Evolutionary conservation across 2,797 vertebrate species (phyloP), one percentile per base, ranked within the genome.

Genomic region (Avahi laniger): DNA sequence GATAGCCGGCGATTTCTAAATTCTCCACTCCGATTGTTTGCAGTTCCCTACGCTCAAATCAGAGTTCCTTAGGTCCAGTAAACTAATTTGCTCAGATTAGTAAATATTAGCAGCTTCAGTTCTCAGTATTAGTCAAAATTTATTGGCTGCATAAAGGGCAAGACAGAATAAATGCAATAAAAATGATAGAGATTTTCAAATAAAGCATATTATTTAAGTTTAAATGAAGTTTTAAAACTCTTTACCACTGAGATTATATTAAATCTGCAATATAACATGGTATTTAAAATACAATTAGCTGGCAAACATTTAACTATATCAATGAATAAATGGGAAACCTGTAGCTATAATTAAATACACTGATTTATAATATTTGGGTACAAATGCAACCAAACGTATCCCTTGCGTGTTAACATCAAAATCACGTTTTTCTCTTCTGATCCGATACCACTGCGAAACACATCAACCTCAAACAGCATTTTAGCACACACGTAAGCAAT

Each of bases 361-460:
- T 80, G 35, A 89, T 89, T 82, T 48, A 89, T 43, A 93, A 54
- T 54, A 48, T 75, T 93, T 92, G 82, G 22, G 26, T 82, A 82
- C 33, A 82, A 85, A 59, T 50, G 9, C 15, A 95, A 70, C 35
- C 67, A 96, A 90, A 89, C 46, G 20, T 89, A 30, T 90, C 52
- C 79, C 33, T 67, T 67, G 72, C 35, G 88, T 17, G n/a, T 48
- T 96, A 50, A 89, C 15, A 35, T 73, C 52, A 94, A 91, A 94
- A 91, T 79, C 33, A 48, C 54, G 52, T 83, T 92, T 96, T 97
- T 69, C 73, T 79, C 24, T 89, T 85, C 63, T 65, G 63, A 96
- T 94, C 63, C 92, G 61, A 95, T 61, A 67, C n/a, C 38, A 67
- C 92, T 95, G 90, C 59, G 90, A 95, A 97, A 92, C 26, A 96